Conservation (phyloP, 2,797 vertebrate species). For the Megaceryle alcyon region DNA sequence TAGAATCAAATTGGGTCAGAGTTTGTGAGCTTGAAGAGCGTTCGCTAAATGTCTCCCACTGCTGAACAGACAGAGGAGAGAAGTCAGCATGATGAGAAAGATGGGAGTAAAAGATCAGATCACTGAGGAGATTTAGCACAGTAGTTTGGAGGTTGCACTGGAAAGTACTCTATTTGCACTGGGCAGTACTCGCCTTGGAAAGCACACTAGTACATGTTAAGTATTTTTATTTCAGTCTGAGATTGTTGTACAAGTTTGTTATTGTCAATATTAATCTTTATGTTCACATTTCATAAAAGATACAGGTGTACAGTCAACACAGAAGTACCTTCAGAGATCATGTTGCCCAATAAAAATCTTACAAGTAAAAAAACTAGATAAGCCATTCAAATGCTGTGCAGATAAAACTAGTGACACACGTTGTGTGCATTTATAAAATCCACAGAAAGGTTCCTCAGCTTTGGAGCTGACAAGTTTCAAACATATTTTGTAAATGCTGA, state of each 20-base stretch:
- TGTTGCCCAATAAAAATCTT: constrained; percentile 1
- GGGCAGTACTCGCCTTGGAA: neutral
- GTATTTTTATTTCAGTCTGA: neutral
- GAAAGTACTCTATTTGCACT: constrained; percentile 46
- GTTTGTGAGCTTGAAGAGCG: constrained; percentile 99
- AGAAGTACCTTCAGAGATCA: neutral
- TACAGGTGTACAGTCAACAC: neutral
- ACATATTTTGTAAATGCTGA: neutral
- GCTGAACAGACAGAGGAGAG: constrained; percentile 96
- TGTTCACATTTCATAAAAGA: neutral
- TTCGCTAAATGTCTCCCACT: constrained; percentile 99
- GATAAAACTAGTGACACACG: neutral
- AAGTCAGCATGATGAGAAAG: constrained; percentile 84
- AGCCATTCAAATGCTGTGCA: neutral
- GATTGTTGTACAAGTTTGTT: neutral
- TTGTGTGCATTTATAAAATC: neutral
- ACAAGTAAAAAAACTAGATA: neutral
- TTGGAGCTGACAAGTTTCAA: neutral
- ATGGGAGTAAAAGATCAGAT: constrained; percentile 77
- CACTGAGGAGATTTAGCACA: constrained; percentile 78
- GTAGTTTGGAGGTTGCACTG: constrained; percentile 79
- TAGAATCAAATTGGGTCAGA: constrained; percentile 99
- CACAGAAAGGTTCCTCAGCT: neutral
- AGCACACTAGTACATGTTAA: neutral
- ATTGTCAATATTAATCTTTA: neutral